Percentiles rank a stretch among this genome's conserved stretches.
Conservation (phyloP, 2,888 invertebrate genomes). For the Proisotoma minuta region DNA sequence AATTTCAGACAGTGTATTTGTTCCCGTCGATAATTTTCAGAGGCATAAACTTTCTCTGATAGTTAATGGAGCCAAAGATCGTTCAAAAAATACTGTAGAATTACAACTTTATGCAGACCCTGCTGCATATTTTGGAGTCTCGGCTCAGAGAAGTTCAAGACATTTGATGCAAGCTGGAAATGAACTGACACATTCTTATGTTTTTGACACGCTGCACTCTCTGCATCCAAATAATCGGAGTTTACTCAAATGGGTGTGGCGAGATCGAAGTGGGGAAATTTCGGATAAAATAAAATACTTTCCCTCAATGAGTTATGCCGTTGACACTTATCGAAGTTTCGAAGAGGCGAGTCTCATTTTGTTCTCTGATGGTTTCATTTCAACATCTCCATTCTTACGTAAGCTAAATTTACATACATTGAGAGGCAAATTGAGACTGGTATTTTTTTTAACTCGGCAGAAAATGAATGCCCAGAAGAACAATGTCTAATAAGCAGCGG, state of each 20-base stretch:
- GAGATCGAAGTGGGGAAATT: slow-evolving; percentile 48
- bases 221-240: slow-evolving; percentile 50
- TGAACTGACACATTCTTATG: slow-evolving; percentile 51
- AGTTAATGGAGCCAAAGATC: slow-evolving; percentile 58
- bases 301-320: slow-evolving; percentile 54
- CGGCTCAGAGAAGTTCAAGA: slow-evolving; percentile 49
- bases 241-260: slow-evolving; percentile 49
- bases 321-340: slow-evolving; percentile 56
- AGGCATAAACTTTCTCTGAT: slow-evolving; percentile 54
- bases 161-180: slow-evolving; percentile 51
- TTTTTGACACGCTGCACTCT: slow-evolving; percentile 49
- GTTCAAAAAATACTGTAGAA: slow-evolving; percentile 56
- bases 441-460: too few relatives aligned
- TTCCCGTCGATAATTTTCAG: slow-evolving; percentile 56
- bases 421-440: too few relatives aligned
- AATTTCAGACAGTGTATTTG: slow-evolving; percentile 55
- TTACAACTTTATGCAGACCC: slow-evolving; percentile 53
- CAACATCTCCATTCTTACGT: slow-evolving; percentile 33
- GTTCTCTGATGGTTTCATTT: slow-evolving; percentile 54
- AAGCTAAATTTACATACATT: slow-evolving; percentile 14
- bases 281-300: slow-evolving; percentile 50
- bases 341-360: slow-evolving; percentile 53
- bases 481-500: slow-evolving; percentile 51
- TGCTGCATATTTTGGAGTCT: slow-evolving; percentile 56
- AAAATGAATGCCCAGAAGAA: slow-evolving; percentile 27